Evolutionary conservation across 2,888 invertebrate species (phyloP).

Genomic region (Callyntrura sp.): DNA sequence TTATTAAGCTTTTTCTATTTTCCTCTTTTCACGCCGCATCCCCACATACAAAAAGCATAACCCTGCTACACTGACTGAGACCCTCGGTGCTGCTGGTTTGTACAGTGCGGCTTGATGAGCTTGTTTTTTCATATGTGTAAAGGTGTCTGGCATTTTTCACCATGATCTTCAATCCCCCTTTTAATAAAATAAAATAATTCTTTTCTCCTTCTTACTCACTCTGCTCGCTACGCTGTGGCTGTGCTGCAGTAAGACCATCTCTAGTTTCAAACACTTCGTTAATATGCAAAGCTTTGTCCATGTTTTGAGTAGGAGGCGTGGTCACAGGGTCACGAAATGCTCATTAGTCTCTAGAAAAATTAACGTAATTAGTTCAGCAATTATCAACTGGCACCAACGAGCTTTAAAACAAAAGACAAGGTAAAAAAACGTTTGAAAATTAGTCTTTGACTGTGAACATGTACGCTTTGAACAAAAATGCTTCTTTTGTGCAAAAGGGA

Average conservation of each 20-base stretch:
- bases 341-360: slow-evolving; percentile 81
- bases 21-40: not conserved
- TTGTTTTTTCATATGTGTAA: not conserved
- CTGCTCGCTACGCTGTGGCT: too few relatives aligned
- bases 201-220: slow-evolving; percentile 43
- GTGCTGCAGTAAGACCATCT: slow-evolving; percentile 58
- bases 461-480: slow-evolving; percentile 38
- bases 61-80: not conserved
- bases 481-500: slow-evolving; percentile 37
- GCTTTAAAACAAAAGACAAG: slow-evolving; percentile 74
- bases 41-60: not conserved
- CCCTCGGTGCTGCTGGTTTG: not conserved
- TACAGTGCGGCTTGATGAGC: not conserved
- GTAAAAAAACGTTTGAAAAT: slow-evolving; percentile 61
- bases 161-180: slow-evolving; percentile 55
- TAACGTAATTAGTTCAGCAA: slow-evolving; percentile 81
- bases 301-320: slow-evolving; percentile 78
- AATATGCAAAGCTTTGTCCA: slow-evolving; percentile 78
- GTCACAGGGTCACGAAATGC: slow-evolving; percentile 80
- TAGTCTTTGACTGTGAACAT: slow-evolving; percentile 58
- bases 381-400: slow-evolving; percentile 81
- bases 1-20: not conserved
- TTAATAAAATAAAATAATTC: slow-evolving; percentile 26
- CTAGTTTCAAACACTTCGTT: slow-evolving; percentile 76
- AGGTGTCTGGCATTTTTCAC: slow-evolving; percentile 52